Evolutionary conservation across 2,113 vertebrate genomes (phyloP).

Genomic region (Scomber scombrus): DNA sequence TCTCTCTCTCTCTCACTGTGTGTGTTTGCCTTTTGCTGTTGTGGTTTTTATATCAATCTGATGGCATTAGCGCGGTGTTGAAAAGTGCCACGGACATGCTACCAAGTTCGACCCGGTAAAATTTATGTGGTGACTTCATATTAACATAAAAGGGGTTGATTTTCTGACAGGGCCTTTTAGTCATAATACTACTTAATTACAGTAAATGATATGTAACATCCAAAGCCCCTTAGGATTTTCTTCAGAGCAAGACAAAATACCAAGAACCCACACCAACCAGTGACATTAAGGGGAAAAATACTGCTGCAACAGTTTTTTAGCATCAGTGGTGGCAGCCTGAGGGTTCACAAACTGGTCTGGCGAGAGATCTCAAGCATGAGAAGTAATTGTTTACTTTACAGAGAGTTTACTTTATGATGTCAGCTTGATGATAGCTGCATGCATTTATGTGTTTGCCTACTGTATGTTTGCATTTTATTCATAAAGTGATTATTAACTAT

Average conservation of each 20-base stretch:
- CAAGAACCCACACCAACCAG: not conserved
- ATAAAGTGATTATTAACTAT: too few relatives aligned
- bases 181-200: too few relatives aligned
- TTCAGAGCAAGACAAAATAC: not conserved
- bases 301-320: not conserved
- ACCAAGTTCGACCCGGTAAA: too few relatives aligned
- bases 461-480: too few relatives aligned
- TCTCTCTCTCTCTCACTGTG: too few relatives aligned
- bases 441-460: not conserved
- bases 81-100: too few relatives aligned
- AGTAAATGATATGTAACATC: conserved; percentile 9
- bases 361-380: not conserved
- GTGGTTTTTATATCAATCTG: too few relatives aligned
- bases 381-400: not conserved
- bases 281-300: conserved; percentile 16
- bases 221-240: not conserved
- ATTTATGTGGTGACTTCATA: too few relatives aligned
- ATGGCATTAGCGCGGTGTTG: too few relatives aligned
- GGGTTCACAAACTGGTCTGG: conserved; percentile 6
- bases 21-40: too few relatives aligned
- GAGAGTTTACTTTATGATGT: not conserved
- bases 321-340: conserved; percentile 18
- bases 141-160: too few relatives aligned
- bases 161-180: too few relatives aligned
- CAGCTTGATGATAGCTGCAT: not conserved